These are phyloP conservation scores for Eriosoma lanigerum DNA, from an alignment of 1,140 invertebrate species.

Conservation along the genomic window DNA sequence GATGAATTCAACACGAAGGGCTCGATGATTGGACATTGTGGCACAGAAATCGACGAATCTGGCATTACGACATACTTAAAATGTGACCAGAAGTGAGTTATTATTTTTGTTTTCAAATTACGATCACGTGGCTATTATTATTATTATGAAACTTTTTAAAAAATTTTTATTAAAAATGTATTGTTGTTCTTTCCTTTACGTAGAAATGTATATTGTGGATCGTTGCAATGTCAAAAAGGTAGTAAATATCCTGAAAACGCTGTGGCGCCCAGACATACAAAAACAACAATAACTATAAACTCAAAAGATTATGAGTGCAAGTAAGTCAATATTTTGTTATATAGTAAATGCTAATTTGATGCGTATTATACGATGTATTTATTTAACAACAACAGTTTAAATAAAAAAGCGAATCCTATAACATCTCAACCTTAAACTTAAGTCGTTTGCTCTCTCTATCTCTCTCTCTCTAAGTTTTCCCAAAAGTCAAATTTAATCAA, in stretches of 20 bases:
- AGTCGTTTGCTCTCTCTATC: no score
- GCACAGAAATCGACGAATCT: conserved; percentile 74
- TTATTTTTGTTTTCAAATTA: not conserved
- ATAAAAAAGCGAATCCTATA: not conserved
- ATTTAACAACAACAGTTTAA: not conserved
- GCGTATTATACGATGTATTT: not conserved
- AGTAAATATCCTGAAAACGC: conserved; percentile 70
- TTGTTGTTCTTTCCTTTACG: conserved; percentile 55
- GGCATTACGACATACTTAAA: conserved; percentile 76
- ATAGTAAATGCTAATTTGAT: not conserved
- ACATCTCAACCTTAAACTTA: not conserved
- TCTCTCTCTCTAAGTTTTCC: not conserved
- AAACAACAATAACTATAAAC: conserved; percentile 83
- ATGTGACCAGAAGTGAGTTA: conserved; percentile 81
- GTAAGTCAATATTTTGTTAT: conserved; percentile 64
- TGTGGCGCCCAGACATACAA: conserved; percentile 77
- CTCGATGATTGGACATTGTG: conserved; percentile 90
- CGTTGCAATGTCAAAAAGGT: conserved; percentile 86
- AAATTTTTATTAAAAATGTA: conserved; percentile 43
- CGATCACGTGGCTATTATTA: not conserved
- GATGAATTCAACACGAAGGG: conserved; percentile 93
- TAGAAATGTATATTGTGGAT: conserved; percentile 85
- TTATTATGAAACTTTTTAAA: not conserved
- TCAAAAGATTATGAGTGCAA: conserved; percentile 89
- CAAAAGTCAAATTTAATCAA: not conserved